Evolutionary conservation across 2,797 vertebrate genomes (phyloP).

Genomic region (Chelmon rostratus): DNA sequence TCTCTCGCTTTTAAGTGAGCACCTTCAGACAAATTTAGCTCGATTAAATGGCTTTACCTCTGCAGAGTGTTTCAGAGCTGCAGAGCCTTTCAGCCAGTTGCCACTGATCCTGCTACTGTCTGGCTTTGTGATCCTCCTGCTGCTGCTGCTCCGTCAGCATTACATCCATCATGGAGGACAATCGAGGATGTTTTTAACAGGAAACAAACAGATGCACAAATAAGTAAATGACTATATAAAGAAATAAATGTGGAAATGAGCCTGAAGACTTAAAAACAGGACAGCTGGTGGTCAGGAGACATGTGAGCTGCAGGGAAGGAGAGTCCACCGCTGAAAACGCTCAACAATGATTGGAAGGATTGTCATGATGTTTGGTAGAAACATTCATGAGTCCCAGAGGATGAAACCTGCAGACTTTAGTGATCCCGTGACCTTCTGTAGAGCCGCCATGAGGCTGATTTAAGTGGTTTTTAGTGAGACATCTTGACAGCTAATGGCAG

Average conservation of each 20-base stretch:
- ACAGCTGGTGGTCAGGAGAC: not conserved
- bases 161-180: not conserved
- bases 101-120: constrained; percentile 44
- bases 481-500: no score
- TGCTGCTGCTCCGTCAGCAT: constrained; percentile 12
- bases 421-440: no score
- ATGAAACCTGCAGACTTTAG: no score
- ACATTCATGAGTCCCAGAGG: not conserved
- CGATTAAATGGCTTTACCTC: constrained; percentile 83
- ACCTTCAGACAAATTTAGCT: constrained; percentile 84
- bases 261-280: not conserved
- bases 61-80: constrained; percentile 76
- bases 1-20: constrained; percentile 81
- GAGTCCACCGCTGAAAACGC: not conserved
- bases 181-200: constrained; percentile 23
- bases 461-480: no score
- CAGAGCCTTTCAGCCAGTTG: constrained; percentile 76
- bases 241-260: not conserved
- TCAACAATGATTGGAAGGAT: no score
- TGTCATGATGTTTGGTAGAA: no score
- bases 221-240: not conserved
- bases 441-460: no score
- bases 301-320: not conserved
- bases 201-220: constrained; percentile 28
- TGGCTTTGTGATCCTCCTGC: constrained; percentile 5